Percentiles rank a stretch among this genome's conserved stretches.
phyloP scores from a whole-genome alignment of 2,113 vertebrate genomes.

The Heterocephalus glaber region DNA sequence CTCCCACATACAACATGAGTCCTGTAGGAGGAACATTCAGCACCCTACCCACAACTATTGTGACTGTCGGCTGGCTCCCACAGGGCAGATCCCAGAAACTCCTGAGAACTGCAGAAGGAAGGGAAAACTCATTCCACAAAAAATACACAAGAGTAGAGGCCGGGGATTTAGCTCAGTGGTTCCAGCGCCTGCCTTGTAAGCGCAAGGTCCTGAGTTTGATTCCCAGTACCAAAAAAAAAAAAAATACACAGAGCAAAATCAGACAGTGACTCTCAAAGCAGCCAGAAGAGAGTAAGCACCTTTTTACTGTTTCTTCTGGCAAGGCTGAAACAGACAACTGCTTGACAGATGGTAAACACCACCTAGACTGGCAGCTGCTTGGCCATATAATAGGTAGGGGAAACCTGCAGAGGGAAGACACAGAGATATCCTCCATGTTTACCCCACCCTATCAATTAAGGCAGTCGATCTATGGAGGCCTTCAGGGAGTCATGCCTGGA shows the following conservation, averaged over 20 bases:
- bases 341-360: too few species aligned
- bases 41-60: neutral
- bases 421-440: neutral
- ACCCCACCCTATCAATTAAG: neutral
- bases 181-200: too few species aligned
- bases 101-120: neutral
- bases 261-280: neutral
- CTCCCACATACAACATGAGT: neutral
- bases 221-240: neutral
- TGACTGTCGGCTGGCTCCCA: neutral
- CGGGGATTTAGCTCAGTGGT: too few species aligned
- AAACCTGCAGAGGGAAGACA: neutral
- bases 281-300: neutral
- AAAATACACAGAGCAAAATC: neutral
- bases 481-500: neutral
- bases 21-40: neutral
- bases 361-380: too few species aligned
- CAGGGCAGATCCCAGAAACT: neutral
- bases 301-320: neutral
- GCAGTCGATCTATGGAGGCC: neutral
- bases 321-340: too few species aligned
- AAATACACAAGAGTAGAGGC: too few species aligned
- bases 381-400: too few species aligned
- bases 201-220: too few species aligned
- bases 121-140: neutral